Percentiles rank a stretch among this genome's conserved stretches.
phyloP scores from a whole-genome alignment of 2,797 vertebrate species.

The Garrulus glandarius region DNA sequence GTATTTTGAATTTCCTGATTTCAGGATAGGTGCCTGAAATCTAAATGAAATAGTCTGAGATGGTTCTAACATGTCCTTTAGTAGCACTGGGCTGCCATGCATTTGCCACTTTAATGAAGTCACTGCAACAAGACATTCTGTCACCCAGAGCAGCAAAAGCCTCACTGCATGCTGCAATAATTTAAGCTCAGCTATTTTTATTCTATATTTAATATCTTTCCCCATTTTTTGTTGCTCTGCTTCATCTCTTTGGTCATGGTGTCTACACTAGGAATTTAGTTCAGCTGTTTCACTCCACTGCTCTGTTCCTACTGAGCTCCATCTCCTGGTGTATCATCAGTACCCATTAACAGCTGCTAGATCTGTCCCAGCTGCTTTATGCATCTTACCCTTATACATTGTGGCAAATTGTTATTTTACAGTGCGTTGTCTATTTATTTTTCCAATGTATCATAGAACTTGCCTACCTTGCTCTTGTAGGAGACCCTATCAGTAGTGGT shows the following conservation, averaged over 20 bases:
- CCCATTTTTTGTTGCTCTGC: background rate
- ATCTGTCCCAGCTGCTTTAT: conserved; percentile 11
- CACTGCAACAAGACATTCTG: background rate
- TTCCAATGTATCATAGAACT: background rate
- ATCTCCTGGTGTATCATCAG: background rate
- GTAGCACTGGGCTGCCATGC: background rate
- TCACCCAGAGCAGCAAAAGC: background rate
- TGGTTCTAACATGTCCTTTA: background rate
- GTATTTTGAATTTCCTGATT: background rate
- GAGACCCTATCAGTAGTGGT: background rate
- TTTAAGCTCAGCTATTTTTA: background rate
- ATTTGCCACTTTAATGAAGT: background rate
- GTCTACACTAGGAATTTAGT: background rate
- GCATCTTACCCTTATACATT: background rate
- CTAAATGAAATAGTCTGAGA: background rate
- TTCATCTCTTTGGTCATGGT: background rate
- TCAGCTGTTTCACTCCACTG: background rate
- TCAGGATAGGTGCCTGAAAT: background rate
- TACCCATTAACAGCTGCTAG: background rate
- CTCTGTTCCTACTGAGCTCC: background rate
- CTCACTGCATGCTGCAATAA: background rate
- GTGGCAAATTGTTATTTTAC: conserved; percentile 33
- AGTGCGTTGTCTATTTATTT: conserved; percentile 32
- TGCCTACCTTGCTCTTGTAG: background rate
- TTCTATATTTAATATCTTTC: background rate